Evolutionary conservation across 2,888 invertebrate species (phyloP).

Genomic region (Chalcosyrphus nemorum): DNA sequence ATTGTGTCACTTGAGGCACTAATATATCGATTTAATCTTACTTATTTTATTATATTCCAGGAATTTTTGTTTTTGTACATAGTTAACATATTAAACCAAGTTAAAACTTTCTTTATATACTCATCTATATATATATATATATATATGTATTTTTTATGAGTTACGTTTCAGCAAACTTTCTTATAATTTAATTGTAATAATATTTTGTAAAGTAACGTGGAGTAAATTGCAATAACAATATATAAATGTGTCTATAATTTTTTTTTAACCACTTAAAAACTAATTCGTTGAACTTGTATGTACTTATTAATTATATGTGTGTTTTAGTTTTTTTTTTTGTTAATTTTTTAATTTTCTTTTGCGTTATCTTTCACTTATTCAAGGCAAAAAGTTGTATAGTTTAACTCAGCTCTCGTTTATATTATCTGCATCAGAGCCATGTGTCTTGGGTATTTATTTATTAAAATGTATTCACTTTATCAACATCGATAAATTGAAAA

Average conservation of each 20-base stretch:
- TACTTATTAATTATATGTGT: constrained; percentile 30
- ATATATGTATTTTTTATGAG: constrained; percentile 1
- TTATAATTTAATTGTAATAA: constrained; percentile 9
- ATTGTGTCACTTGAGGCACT: constrained; percentile 65
- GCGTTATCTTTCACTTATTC: constrained; percentile 13
- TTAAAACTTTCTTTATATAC: constrained; percentile 2
- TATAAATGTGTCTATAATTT: constrained; percentile 27
- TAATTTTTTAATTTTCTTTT: neutral
- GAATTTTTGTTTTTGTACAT: constrained; percentile 48
- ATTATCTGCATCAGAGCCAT: constrained; percentile 19
- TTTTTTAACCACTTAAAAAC: constrained; percentile 44
- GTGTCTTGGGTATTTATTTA: constrained; percentile 2
- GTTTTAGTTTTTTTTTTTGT: neutral
- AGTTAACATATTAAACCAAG: constrained; percentile 20
- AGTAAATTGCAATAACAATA: constrained; percentile 40
- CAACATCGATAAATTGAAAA: constrained; percentile 1
- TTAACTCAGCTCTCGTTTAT: constrained; percentile 23
- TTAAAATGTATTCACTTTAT: constrained; percentile 8
- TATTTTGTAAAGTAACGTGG: constrained; percentile 15
- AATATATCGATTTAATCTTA: constrained; percentile 48
- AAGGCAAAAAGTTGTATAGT: constrained; percentile 24
- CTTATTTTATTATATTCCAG: constrained; percentile 17
- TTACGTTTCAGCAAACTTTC: constrained; percentile 40
- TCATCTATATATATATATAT: neutral
- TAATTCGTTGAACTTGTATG: constrained; percentile 62